phyloP scores from a whole-genome alignment of 2,797 vertebrate species.

The Sarcoramphus papa region DNA sequence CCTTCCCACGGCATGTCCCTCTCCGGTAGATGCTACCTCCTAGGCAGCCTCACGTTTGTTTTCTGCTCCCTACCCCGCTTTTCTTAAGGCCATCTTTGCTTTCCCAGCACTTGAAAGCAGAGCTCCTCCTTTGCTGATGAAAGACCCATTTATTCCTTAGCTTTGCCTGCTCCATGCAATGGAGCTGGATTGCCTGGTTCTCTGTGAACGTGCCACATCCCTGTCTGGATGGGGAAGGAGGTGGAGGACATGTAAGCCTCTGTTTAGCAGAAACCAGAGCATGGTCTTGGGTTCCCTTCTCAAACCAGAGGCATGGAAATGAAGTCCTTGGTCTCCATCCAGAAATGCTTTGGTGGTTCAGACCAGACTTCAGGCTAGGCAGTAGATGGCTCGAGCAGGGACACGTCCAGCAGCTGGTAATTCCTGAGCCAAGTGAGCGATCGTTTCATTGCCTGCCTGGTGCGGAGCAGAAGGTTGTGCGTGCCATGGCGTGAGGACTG shows the following conservation, averaged over 20 bases:
- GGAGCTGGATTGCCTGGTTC: not conserved
- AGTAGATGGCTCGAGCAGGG: not conserved
- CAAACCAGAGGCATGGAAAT: not conserved
- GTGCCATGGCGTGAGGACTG: rapidly evolving
- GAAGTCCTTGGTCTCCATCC: not conserved
- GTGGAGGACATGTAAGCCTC: not conserved
- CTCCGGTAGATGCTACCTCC: not conserved
- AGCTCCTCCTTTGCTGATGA: not conserved
- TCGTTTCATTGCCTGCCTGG: not conserved
- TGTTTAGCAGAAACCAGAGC: not conserved
- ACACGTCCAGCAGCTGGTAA: not conserved
- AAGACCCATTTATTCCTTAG: not conserved
- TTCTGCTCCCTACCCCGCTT: not conserved
- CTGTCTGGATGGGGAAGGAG: not conserved
- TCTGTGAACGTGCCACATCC: not conserved
- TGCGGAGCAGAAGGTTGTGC: not conserved
- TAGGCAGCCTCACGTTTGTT: not conserved
- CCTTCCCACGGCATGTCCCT: not conserved
- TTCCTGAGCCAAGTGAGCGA: not conserved
- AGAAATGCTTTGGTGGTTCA: not conserved
- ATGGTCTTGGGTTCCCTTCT: not conserved
- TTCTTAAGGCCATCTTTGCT: not conserved
- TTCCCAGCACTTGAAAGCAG: not conserved
- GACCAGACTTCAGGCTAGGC: not conserved
- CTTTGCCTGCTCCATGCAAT: not conserved